A percentile compares a stretch with the other conserved stretches of the same genome.
Evolutionary conservation across 2,888 invertebrate genomes (phyloP).

Genomic region (Ametastegia equiseti): DNA sequence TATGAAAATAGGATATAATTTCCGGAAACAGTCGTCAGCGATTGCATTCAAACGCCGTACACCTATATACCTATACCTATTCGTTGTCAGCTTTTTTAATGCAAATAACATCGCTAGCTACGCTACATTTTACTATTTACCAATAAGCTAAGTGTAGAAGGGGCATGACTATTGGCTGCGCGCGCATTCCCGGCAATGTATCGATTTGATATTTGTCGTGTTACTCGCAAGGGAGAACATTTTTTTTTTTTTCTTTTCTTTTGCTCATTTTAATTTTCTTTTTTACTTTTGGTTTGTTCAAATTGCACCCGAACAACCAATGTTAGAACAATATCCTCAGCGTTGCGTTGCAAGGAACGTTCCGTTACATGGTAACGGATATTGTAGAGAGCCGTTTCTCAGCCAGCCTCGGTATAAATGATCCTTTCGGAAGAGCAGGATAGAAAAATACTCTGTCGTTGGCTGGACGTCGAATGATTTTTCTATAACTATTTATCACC

Average conservation of each 20-base stretch:
- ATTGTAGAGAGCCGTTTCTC: background rate
- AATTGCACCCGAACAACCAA: constrained; percentile 15
- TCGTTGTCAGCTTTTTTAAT: constrained; percentile 49
- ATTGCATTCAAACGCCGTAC: background rate
- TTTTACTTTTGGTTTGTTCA: background rate
- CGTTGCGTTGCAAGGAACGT: background rate
- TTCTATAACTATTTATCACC: background rate
- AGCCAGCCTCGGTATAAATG: background rate
- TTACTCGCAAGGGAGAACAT: constrained; percentile 55
- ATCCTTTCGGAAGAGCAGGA: background rate
- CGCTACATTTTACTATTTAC: constrained; percentile 56
- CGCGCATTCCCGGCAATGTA: constrained; percentile 61
- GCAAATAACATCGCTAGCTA: constrained; percentile 52
- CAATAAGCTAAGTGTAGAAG: constrained; percentile 57
- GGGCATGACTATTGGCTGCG: constrained; percentile 59
- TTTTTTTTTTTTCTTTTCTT: constrained; percentile 44
- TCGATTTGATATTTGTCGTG: constrained; percentile 67
- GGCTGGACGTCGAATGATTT: constrained; percentile 10
- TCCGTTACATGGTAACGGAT: background rate
- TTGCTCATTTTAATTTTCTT: constrained; percentile 36
- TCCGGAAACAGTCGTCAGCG: constrained; percentile 11
- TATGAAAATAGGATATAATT: background rate
- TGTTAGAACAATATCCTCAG: background rate
- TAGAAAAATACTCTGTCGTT: constrained; percentile 16
- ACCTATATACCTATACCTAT: constrained; percentile 50